Base-by-base conservation (phyloP, 2,113 vertebrate species). In the Indicator maculatus region DNA sequence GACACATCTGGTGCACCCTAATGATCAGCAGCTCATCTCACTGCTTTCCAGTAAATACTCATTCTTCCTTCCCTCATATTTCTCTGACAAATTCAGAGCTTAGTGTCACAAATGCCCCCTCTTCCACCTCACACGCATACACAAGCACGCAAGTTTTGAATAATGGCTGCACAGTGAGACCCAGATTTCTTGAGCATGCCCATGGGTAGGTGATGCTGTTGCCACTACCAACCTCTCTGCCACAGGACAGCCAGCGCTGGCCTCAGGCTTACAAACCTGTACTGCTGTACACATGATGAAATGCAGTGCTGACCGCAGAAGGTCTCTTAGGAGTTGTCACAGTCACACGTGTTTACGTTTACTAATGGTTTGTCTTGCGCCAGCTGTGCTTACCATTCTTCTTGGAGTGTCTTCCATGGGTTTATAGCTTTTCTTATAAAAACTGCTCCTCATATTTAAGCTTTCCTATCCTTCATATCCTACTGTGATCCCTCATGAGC, bases 201-300 rank as follows among this genome's bases (percentile, higher is more conserved):
- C 27, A 10, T 0, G 2, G 28, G 28, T 45, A 21, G 18, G 8
- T 52, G 67, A 44, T 31, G 6, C 63, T 65, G 38, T 12, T 85
- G 73, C 65, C n/a, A 31, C 31, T 56, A 60, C 26, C 8, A 45
- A 1, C 1, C 8, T 17, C 44, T 28, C 33, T 77, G 59, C 13
- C 4, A 4, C 53, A 58, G 81, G 5, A 80, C 6, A 53, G 39
- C 5, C 36, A 59, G 47, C 0, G 0, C 28, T 9, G 36, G 31
- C 26, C 60, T 36, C 0, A 0, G 28, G 17, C 61, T 52, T 0
- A 2, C 26, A 16, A 39, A 31, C 33, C 27, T 45, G 26, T n/a
- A 58, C 58, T 84, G 21, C 41, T 66, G 56, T 66, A 33, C 38
- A 30, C 0, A 0, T 9, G 44, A 30, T 2, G 52, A 63, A 74